These are phyloP conservation scores for Procapra przewalskii DNA, from an alignment of 2,113 vertebrate genomes.

Conservation along the genomic window DNA sequence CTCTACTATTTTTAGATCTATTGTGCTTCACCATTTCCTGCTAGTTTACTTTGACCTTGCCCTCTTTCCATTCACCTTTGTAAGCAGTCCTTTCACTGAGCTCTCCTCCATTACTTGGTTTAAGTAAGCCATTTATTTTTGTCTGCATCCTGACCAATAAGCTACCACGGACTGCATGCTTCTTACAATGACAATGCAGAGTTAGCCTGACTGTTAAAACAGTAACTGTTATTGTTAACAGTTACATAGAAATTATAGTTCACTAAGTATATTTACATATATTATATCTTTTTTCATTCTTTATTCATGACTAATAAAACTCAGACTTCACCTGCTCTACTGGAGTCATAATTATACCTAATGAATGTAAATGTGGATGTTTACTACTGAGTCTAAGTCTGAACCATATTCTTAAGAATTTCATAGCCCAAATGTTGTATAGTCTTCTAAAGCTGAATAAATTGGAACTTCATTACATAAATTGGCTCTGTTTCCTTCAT, in stretches of 20 bases:
- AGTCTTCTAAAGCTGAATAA: not conserved
- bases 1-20: not conserved
- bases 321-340: not conserved
- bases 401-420: constrained; percentile 29
- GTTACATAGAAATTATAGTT: not conserved
- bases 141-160: not conserved
- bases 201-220: not conserved
- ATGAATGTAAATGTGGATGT: not conserved
- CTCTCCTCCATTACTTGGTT: not conserved
- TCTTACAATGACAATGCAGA: not conserved
- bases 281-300: not conserved
- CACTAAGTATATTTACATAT: not conserved
- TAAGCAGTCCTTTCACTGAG: constrained; percentile 10
- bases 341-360: not conserved
- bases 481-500: not conserved
- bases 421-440: not conserved
- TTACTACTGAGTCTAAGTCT: not conserved
- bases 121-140: constrained; percentile 24
- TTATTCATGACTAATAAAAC: not conserved
- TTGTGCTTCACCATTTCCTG: not conserved
- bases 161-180: not conserved
- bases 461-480: not conserved
- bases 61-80: not conserved
- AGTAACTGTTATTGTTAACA: not conserved
- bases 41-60: not conserved